Conservation (phyloP, 2,888 invertebrate species). For the Pantelozetes paolii region DNA sequence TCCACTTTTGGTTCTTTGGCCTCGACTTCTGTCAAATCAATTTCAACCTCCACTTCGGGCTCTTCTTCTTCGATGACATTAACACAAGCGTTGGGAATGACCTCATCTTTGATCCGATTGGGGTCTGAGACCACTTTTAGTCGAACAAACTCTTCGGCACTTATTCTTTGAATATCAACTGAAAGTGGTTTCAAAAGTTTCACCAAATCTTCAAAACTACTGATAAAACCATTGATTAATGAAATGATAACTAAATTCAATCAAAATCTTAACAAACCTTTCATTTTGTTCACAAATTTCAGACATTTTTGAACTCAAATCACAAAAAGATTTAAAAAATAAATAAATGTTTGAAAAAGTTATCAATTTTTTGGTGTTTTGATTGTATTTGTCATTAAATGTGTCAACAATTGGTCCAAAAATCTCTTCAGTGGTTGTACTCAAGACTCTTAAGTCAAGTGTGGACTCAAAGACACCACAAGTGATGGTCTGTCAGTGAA, state of each 20-base stretch:
- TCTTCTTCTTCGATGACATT: neutral
- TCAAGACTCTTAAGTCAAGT: no score
- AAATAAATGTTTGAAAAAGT: no score
- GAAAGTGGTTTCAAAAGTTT: conserved; percentile 3
- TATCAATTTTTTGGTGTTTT: no score
- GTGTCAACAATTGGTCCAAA: no score
- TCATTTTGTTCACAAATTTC: neutral
- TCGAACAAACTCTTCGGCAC: neutral
- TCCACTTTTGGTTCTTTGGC: neutral
- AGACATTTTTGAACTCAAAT: no score
- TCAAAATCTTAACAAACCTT: neutral
- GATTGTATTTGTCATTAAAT: no score
- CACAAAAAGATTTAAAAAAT: no score
- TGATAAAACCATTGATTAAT: neutral
- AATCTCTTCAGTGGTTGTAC: no score
- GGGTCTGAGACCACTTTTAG: neutral
- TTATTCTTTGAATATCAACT: neutral
- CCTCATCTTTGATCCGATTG: conserved; percentile 9
- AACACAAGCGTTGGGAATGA: neutral
- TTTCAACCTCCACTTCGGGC: neutral
- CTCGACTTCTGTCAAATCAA: neutral
- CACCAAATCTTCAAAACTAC: neutral
- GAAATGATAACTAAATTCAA: neutral
- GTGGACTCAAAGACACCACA: no score
- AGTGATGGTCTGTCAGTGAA: no score